These are phyloP conservation scores for Oryzias melastigma DNA, from an alignment of 2,113 vertebrate species.

Conservation along the genomic window DNA sequence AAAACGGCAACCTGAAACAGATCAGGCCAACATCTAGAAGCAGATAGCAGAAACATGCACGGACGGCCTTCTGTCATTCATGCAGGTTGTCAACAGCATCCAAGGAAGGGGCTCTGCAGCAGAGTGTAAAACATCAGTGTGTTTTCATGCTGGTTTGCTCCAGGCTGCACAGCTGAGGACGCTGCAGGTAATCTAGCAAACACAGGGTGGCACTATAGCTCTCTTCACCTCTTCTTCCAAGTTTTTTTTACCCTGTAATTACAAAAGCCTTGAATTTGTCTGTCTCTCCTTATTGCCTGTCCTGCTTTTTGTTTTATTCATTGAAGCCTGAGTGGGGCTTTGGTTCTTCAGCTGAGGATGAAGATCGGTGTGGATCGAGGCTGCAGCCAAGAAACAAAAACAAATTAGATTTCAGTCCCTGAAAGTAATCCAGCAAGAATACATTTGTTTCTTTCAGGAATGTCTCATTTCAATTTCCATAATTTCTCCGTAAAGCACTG, in stretches of 20 bases:
- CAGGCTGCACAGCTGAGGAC: not conserved
- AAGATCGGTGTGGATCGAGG: not conserved
- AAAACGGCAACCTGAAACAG: slow-evolving; percentile 51
- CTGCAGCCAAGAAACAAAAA: slow-evolving; percentile 8
- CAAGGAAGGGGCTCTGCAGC: not conserved
- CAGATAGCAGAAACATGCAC: too few species aligned
- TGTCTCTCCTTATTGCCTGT: slow-evolving; percentile 6
- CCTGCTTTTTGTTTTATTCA: slow-evolving; percentile 17
- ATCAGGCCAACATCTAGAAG: too few species aligned
- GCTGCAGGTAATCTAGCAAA: slow-evolving; percentile 1
- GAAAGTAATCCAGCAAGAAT: slow-evolving; percentile 6
- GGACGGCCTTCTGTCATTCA: too few species aligned
- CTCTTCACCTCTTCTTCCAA: slow-evolving; percentile 4
- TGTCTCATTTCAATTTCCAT: not conserved
- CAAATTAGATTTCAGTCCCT: slow-evolving; percentile 15
- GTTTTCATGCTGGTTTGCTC: not conserved
- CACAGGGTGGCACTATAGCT: slow-evolving; percentile 59
- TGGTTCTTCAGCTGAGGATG: slow-evolving; percentile 12
- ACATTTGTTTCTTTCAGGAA: slow-evolving; percentile 12
- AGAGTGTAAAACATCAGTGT: slow-evolving; percentile 1
- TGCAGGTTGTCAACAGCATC: not conserved
- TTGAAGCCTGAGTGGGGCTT: slow-evolving; percentile 8
- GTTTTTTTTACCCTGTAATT: slow-evolving; percentile 13
- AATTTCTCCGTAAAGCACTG: not conserved
- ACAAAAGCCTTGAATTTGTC: slow-evolving; percentile 14